Percentiles rank a stretch among this genome's conserved stretches.
Evolutionary conservation across 2,113 vertebrate species (phyloP).

Genomic region (Indicator maculatus): DNA sequence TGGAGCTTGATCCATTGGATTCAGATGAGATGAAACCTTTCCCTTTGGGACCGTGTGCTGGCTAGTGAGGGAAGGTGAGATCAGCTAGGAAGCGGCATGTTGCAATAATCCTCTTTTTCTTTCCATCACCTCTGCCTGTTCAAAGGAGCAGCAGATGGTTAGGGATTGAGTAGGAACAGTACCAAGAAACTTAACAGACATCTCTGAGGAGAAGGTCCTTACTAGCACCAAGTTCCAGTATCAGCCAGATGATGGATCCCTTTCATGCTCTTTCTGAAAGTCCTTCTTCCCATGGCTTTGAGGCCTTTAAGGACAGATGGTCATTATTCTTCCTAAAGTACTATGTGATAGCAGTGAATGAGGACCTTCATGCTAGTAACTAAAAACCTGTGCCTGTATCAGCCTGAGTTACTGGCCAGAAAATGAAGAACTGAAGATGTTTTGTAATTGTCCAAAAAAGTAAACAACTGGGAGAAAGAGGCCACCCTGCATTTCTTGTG

Average conservation of each 20-base stretch:
- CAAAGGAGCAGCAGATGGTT: not conserved
- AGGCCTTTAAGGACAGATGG: not conserved
- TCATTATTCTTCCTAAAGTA: not conserved
- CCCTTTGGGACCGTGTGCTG: not conserved
- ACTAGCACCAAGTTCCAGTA: accelerated
- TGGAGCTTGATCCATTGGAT: not conserved
- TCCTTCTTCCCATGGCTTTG: not conserved
- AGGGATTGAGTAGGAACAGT: not conserved
- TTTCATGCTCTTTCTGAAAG: not conserved
- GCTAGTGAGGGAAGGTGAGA: not conserved
- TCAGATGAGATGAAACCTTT: not conserved
- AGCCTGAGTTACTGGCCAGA: not conserved
- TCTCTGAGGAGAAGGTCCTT: not conserved
- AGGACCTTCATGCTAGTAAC: not conserved
- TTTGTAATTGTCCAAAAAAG: not conserved
- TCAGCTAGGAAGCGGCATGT: not conserved
- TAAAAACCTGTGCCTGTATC: not conserved
- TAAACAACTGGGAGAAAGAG: not conserved
- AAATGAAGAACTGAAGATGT: not conserved
- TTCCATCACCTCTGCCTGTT: not conserved
- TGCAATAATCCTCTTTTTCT: not conserved
- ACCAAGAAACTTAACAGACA: not conserved
- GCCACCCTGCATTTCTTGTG: not conserved
- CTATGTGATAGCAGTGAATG: not conserved
- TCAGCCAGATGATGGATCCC: not conserved